Percentiles rank a stretch among this genome's conserved stretches.
Evolutionary conservation across 2,888 invertebrate genomes (phyloP).

Genomic region (Drosophila phalerata): DNA sequence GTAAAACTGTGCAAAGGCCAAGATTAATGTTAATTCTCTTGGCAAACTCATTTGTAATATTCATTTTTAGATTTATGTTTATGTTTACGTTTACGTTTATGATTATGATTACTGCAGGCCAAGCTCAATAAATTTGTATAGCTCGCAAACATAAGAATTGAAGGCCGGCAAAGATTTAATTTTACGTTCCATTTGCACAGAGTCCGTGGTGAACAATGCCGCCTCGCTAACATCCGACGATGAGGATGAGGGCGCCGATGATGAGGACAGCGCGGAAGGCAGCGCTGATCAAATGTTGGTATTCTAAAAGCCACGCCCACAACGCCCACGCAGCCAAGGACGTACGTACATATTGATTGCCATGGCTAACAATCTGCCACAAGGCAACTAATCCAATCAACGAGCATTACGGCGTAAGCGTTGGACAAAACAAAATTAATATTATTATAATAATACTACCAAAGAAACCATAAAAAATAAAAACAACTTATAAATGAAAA

Average conservation of each 20-base stretch:
- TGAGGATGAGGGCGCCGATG: conserved; percentile 91
- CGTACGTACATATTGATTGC: conserved; percentile 11
- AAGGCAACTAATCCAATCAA: conserved; percentile 59
- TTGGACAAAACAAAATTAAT: conserved; percentile 53
- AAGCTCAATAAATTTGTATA: conserved; percentile 20
- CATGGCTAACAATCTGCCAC: conserved; percentile 12
- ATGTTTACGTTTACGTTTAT: conserved; percentile 30
- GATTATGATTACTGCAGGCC: conserved; percentile 9
- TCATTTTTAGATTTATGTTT: conserved; percentile 41
- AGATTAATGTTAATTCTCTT: conserved; percentile 41
- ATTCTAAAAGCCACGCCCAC: conserved; percentile 86
- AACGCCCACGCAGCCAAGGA: conserved; percentile 11
- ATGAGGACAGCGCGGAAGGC: conserved; percentile 90
- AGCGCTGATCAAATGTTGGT: conserved; percentile 92
- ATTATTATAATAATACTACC: conserved; percentile 75
- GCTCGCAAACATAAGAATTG: conserved; percentile 27
- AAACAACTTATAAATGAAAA: conserved; percentile 18
- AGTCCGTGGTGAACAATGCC: conserved; percentile 87
- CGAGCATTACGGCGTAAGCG: conserved; percentile 63
- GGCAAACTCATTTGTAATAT: conserved; percentile 29
- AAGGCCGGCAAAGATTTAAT: conserved; percentile 34
- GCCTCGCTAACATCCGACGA: conserved; percentile 89
- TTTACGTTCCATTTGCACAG: conserved; percentile 70
- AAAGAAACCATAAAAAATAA: conserved; percentile 34
- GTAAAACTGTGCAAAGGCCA: conserved; percentile 15